Evolutionary conservation across 2,113 vertebrate species (phyloP).

Genomic region (Poicephalus meyeri): DNA sequence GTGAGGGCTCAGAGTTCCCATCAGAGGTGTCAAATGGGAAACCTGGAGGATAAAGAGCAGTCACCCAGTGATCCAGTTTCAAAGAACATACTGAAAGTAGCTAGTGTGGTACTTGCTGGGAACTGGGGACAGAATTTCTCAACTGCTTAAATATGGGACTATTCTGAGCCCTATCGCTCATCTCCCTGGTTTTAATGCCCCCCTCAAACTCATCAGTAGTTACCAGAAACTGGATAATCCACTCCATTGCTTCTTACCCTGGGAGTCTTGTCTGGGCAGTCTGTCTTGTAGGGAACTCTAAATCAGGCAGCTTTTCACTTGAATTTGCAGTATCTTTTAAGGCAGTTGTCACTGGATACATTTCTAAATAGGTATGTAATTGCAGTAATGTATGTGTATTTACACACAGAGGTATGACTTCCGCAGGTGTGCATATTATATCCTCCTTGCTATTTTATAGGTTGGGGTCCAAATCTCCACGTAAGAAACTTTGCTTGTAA

Average conservation of each 20-base stretch:
- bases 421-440: not conserved
- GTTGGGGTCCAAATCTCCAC: not conserved
- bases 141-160: not conserved
- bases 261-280: not conserved
- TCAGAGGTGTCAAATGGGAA: not conserved
- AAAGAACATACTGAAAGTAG: fast-evolving
- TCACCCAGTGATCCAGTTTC: not conserved
- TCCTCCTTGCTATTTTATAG: not conserved
- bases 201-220: not conserved
- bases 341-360: not conserved
- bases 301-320: not conserved
- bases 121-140: fast-evolving
- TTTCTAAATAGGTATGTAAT: not conserved
- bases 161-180: not conserved
- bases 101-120: not conserved
- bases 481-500: not conserved
- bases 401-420: not conserved
- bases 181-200: not conserved
- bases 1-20: not conserved
- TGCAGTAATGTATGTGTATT: not conserved
- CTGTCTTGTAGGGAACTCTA: not conserved
- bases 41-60: not conserved
- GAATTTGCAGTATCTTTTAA: not conserved
- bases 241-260: too few species aligned
- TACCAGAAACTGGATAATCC: not conserved